Conservation (phyloP, 2,797 vertebrate species). For the Tokudaia muenninki region DNA sequence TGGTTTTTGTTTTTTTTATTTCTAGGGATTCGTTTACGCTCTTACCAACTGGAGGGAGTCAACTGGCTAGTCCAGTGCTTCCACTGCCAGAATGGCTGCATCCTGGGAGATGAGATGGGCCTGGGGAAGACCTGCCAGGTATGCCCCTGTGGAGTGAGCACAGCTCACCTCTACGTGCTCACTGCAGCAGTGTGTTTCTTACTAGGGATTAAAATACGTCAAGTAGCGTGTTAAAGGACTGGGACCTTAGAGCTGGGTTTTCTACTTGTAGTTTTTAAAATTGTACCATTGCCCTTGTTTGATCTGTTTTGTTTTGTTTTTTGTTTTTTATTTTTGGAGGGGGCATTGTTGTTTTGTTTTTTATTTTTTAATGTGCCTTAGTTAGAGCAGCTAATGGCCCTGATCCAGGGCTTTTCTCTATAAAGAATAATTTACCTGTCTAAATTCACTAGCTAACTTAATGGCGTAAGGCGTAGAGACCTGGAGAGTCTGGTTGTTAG, state of each 20-base stretch:
- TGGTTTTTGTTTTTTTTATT: background rate
- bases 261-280: background rate
- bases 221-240: background rate
- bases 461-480: background rate
- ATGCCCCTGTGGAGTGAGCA: background rate
- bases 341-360: background rate
- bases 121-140: conserved; percentile 98
- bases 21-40: conserved; percentile 90
- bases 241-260: background rate
- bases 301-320: background rate
- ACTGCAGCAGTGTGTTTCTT: background rate
- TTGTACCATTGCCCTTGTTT: background rate
- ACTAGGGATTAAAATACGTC: background rate
- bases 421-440: background rate
- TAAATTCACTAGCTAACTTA: background rate
- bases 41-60: conserved; percentile 94
- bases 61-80: conserved; percentile 92
- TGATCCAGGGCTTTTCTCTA: background rate
- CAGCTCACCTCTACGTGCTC: background rate
- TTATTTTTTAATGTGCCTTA: background rate
- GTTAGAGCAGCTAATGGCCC: background rate
- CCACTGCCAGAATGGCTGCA: conserved; percentile 92
- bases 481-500: background rate
- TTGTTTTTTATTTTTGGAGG: too few relatives aligned
- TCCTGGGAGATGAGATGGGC: conserved; percentile 97